Base-by-base conservation (phyloP, 2,113 vertebrate genomes). In the Motacilla tschutschensis region DNA sequence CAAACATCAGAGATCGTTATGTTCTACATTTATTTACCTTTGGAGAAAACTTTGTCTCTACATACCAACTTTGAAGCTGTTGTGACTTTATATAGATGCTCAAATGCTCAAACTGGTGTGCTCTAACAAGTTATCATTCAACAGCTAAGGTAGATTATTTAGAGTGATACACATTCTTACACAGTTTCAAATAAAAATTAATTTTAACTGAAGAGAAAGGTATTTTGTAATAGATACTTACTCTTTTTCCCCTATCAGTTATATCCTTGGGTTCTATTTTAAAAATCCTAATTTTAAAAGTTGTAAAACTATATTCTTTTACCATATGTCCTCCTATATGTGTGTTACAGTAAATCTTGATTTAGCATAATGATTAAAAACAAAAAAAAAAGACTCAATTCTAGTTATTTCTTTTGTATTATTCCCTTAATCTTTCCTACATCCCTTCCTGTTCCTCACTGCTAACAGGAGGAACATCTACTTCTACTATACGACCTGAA, bases 211-310 rank as follows among this genome's bases (percentile, higher is more conserved):
- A 15, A 59, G 4, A 55, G 3, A 59, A 79, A 83, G 5, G 12
- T n/a, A 63, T 51, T 87, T 85, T 71, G 3, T n/a, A 59, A 38
- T 24, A 76, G 4, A 24, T 44, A 35, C 2, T 35, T 65, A 28
- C 12, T 60, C 0, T 25, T 16, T 60, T 51, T 0, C 14, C 7
- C 1, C 17, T 17, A 20, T 28, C 5, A 28, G 11, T 50, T 64
- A 12, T 33, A 58, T 55, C 5, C 6, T 58, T 50, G 9, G 14
- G 17, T 78, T 71, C 70, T 41, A 71, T 48, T 53, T 53, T 28
- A 8, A 85, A 50, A 0, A 2, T 3, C 3, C 3, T 31, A 40
- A 28, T 62, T 54, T 89, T 70, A 44, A 15, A 88, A 54, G 9
- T 40, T 7, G 0, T 19, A 25, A 8, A 50, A 15, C 2, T 75